Conservation (phyloP, 2,888 invertebrate genomes). For the Xestia sexstrigata region DNA sequence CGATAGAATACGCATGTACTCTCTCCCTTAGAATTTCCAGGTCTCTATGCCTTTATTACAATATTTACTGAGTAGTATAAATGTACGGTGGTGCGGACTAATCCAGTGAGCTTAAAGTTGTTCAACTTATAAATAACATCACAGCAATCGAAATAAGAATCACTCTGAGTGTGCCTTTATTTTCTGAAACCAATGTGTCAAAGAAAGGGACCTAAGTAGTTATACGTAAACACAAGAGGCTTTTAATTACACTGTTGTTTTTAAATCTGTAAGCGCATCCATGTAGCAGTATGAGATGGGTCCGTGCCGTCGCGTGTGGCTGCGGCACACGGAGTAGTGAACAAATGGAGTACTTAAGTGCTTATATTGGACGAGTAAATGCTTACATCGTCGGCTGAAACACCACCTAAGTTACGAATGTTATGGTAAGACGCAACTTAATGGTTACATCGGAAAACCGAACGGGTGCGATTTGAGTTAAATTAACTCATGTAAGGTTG, state of each 20-base stretch:
- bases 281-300: constrained; percentile 32
- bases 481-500: constrained; percentile 24
- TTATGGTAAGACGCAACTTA: constrained; percentile 6
- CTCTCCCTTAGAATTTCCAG: constrained; percentile 32
- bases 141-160: constrained; percentile 18
- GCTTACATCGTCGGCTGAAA: background rate
- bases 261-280: constrained; percentile 21
- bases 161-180: constrained; percentile 44
- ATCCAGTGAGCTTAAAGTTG: constrained; percentile 31
- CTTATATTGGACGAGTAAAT: background rate
- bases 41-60: constrained; percentile 26
- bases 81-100: constrained; percentile 57
- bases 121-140: constrained; percentile 25
- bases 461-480: constrained; percentile 22
- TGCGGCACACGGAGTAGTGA: constrained; percentile 47
- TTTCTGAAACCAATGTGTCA: constrained; percentile 60
- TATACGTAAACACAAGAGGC: constrained; percentile 51
- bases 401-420: background rate
- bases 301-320: constrained; percentile 55
- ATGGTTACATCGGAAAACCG: constrained; percentile 8
- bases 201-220: constrained; percentile 64
- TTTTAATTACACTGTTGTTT: constrained; percentile 37
- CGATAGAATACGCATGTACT: constrained; percentile 38
- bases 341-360: constrained; percentile 20
- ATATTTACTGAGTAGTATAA: constrained; percentile 43